phyloP scores from a whole-genome alignment of 2,888 invertebrate species.

The Zaprionus lineosus region DNA sequence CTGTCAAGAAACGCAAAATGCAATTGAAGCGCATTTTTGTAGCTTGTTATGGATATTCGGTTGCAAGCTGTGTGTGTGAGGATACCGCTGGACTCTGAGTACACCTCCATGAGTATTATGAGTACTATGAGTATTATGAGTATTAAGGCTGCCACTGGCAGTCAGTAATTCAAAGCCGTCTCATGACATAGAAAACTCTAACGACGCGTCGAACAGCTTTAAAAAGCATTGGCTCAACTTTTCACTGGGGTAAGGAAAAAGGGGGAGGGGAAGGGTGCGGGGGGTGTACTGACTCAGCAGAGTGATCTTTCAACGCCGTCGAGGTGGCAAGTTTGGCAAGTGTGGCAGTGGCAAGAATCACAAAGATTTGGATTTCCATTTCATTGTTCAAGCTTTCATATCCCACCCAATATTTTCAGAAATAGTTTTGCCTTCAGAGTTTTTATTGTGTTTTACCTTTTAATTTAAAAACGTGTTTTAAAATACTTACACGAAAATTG shows the following conservation, averaged over 20 bases:
- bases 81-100: conserved; percentile 26
- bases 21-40: conserved; percentile 68
- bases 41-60: conserved; percentile 67
- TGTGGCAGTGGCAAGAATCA: no score
- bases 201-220: conserved; percentile 32
- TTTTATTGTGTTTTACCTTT: conserved; percentile 29
- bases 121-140: conserved; percentile 21
- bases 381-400: no score
- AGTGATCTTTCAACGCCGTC: background rate
- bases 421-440: conserved; percentile 2
- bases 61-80: conserved; percentile 51
- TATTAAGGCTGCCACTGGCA: conserved; percentile 2
- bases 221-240: conserved; percentile 28
- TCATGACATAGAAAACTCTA: conserved; percentile 66
- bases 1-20: conserved; percentile 50
- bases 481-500: conserved; percentile 55
- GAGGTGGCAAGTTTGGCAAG: no score
- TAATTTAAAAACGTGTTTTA: conserved; percentile 77
- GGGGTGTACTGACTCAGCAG: conserved; percentile 57
- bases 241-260: conserved; percentile 51
- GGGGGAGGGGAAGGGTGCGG: no score
- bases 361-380: no score
- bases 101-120: conserved; percentile 8
- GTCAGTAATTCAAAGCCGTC: conserved; percentile 55
- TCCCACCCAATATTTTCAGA: no score